Base-by-base conservation (phyloP, 1,140 invertebrate genomes). In the Leptinotarsa defecta region DNA sequence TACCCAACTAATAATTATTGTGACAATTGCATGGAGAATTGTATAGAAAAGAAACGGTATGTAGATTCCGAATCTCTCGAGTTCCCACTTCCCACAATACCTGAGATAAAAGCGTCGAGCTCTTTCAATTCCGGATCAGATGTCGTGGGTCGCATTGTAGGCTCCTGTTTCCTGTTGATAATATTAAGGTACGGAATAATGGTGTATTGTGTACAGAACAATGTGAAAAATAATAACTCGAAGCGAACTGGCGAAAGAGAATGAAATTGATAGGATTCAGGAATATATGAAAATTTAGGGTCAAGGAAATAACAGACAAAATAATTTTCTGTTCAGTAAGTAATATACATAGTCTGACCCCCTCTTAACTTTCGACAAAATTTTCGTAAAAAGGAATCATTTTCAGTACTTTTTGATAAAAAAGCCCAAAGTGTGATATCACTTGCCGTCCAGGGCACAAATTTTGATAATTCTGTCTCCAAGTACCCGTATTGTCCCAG, bases 41-140 rank as follows among this genome's bases (percentile, higher is more conserved):
- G 52, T 17, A 57, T 57, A 57, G 52, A 57, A 19, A 57, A 57
- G n/a, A 57, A 57, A 3, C 52, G 52, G 52, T 19, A 57, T 3
- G 4, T 57, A 15, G 52, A 17, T 17, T 57, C 52, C 4, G 52
- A 15, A n/a, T 57, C 52, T 57, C 52, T 43, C 34, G 34, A 43
- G 8, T 43, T 43, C 52, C 17, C 52, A 57, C 1, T 57, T 57
- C 52, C 17, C 52, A 57, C 52, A 57, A 57, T 57, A 57, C 52
- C n/a, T 57, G 52, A 57, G 52, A 57, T 57, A 57, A 57, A 57
- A 57, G 52, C 52, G n/a, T 57, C 15, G 52, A 57, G 52, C 52
- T 57, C 52, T 57, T 57, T 57, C n/a, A 4, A 57, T 19, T 57
- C 52, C 15, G n/a, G 52, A 57, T 57, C 52, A 57, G n/a, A 57